Conservation (phyloP, 2,888 invertebrate species). For the Polyommatus icarus region DNA sequence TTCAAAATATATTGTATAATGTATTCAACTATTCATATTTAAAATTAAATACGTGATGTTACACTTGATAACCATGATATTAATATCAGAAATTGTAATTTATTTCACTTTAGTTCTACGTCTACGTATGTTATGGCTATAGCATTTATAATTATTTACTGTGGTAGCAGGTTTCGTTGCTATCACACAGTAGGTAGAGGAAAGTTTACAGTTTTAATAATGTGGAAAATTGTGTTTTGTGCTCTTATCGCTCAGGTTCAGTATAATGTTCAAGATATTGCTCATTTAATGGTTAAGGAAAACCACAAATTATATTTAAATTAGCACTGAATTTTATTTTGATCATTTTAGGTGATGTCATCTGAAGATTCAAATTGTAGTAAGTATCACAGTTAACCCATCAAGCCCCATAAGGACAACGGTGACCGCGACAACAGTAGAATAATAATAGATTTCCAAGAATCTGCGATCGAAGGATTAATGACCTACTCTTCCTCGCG, state of each 20-base stretch:
- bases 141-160: constrained; percentile 8
- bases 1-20: neutral
- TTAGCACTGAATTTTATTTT: neutral
- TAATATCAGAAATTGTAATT: neutral
- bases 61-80: neutral
- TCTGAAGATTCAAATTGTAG: constrained; percentile 27
- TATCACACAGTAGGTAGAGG: neutral
- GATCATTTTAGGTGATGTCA: constrained; percentile 8
- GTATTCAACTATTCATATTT: too few relatives aligned
- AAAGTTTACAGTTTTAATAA: neutral
- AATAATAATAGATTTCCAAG: too few relatives aligned
- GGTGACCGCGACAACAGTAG: too few relatives aligned
- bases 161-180: neutral
- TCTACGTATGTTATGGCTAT: neutral
- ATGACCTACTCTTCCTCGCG: too few relatives aligned
- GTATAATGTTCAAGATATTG: neutral
- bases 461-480: too few relatives aligned
- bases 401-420: too few relatives aligned
- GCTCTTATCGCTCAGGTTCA: constrained; percentile 2
- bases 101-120: constrained; percentile 16
- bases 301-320: neutral
- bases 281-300: neutral
- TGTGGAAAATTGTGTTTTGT: constrained; percentile 16
- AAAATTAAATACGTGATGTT: neutral
- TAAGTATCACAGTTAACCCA: constrained; percentile 14